Evolutionary conservation across 2,113 vertebrate species (phyloP).

Genomic region (Ailurus styani): DNA sequence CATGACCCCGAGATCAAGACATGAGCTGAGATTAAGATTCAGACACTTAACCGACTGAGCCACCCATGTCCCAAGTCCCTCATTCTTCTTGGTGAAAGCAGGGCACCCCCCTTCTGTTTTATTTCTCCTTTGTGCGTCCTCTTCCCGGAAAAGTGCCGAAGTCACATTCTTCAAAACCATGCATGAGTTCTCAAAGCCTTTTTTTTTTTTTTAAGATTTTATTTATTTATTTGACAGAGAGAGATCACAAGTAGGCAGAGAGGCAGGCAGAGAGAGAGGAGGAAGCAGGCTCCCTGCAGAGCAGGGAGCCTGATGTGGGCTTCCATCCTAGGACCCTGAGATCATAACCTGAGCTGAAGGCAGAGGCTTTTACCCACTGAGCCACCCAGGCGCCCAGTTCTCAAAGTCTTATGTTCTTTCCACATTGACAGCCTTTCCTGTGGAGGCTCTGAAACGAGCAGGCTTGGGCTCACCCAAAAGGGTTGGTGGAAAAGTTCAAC

Average conservation of each 20-base stretch:
- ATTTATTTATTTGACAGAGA: too few species aligned
- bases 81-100: neutral
- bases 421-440: neutral
- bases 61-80: neutral
- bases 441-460: neutral
- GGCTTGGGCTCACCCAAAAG: neutral
- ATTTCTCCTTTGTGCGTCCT: neutral
- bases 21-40: neutral
- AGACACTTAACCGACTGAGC: neutral
- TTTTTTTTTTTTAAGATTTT: too few species aligned
- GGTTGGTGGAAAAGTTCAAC: slow-evolving; percentile 51
- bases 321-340: too few species aligned
- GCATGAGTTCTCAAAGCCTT: neutral
- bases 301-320: too few species aligned
- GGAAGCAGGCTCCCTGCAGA: too few species aligned
- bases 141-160: neutral
- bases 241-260: too few species aligned
- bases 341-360: too few species aligned
- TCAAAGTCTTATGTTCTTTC: neutral
- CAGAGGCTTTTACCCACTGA: too few species aligned
- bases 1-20: neutral
- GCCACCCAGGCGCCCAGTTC: too few species aligned
- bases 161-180: neutral
- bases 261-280: too few species aligned
- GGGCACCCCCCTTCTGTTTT: neutral